A percentile compares a stretch with the other conserved stretches of the same genome.
phyloP scores from a whole-genome alignment of 2,797 vertebrate genomes.

The Geotrypetes seraphini region DNA sequence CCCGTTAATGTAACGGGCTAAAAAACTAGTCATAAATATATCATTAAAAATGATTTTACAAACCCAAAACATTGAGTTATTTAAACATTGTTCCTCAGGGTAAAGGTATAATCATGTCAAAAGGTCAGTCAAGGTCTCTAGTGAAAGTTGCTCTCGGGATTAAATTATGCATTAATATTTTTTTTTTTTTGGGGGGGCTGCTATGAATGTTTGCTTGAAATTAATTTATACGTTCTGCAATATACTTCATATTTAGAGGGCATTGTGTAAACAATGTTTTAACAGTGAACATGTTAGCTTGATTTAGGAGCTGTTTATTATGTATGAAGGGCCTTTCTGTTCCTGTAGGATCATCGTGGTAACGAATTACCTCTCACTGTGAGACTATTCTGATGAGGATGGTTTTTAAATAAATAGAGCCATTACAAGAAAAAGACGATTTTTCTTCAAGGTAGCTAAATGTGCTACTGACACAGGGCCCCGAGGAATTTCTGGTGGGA shows the following conservation, averaged over 20 bases:
- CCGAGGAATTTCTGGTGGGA: slow-evolving; percentile 21
- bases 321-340: background rate
- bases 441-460: slow-evolving; percentile 27
- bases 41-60: too few relatives aligned
- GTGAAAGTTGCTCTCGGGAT: too few relatives aligned
- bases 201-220: too few relatives aligned
- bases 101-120: too few relatives aligned
- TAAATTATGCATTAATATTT: too few relatives aligned
- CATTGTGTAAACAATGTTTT: background rate
- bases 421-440: slow-evolving; percentile 4
- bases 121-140: too few relatives aligned
- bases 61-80: too few relatives aligned
- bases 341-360: background rate
- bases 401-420: slow-evolving; percentile 17
- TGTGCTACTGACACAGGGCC: slow-evolving; percentile 21
- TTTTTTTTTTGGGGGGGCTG: too few relatives aligned
- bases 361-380: background rate
- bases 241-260: background rate
- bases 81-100: too few relatives aligned
- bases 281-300: background rate
- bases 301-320: slow-evolving; percentile 2
- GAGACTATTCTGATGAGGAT: background rate
- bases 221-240: too few relatives aligned
- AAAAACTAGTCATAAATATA: too few relatives aligned
- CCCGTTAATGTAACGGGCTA: too few relatives aligned